A percentile compares a stretch with the other conserved stretches of the same genome.
These are phyloP conservation scores for Nibea coibor DNA, from an alignment of 2,113 vertebrate species.

Conservation along the genomic window DNA sequence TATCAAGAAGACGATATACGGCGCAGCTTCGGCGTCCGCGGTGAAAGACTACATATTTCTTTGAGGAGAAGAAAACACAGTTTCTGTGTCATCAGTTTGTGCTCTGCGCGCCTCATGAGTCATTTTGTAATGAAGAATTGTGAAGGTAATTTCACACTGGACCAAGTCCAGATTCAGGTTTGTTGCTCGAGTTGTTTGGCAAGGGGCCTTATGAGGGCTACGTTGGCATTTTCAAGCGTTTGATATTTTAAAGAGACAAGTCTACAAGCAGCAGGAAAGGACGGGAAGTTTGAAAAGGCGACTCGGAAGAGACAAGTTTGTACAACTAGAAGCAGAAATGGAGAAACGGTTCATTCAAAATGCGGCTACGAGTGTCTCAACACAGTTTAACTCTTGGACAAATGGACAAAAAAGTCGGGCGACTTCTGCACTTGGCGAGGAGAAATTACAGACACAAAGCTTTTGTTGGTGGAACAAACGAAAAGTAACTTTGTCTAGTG, in stretches of 20 bases:
- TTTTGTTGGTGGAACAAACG: too few species aligned
- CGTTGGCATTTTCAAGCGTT: too few species aligned
- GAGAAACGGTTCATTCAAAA: background rate
- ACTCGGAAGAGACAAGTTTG: background rate
- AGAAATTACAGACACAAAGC: too few species aligned
- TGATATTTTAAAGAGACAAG: background rate
- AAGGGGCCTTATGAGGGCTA: too few species aligned
- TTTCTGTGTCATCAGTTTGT: background rate
- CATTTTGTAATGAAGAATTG: background rate
- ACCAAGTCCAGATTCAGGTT: background rate
- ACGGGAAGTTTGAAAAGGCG: background rate
- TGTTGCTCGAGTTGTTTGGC: background rate
- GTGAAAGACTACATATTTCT: background rate
- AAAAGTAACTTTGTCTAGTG: too few species aligned
- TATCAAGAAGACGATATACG: background rate
- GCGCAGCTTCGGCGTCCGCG: background rate
- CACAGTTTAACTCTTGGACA: background rate
- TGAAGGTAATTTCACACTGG: background rate
- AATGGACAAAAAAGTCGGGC: too few species aligned
- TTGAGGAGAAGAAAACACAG: background rate
- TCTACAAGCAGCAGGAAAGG: background rate
- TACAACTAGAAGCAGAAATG: background rate
- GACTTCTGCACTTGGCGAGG: too few species aligned
- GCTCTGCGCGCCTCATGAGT: background rate
- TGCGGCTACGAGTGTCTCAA: background rate